Evolutionary conservation across 1,140 invertebrate genomes (phyloP).

Genomic region (Littorina saxatilis): DNA sequence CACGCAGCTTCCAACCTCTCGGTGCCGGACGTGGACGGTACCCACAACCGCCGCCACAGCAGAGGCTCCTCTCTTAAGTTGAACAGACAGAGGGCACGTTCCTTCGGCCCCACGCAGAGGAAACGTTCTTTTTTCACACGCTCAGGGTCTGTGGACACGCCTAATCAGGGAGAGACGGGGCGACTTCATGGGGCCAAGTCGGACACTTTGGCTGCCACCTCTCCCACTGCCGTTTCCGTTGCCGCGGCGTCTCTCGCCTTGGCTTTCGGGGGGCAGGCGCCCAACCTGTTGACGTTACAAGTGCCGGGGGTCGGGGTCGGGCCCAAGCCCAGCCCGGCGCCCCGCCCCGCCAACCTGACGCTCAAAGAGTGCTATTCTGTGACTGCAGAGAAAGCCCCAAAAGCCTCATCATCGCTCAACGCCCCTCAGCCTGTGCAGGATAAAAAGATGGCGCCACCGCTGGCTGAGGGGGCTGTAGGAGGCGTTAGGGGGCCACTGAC

Average conservation of each 20-base stretch:
- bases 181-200: conserved; percentile 18
- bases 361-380: conserved; percentile 57
- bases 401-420: conserved; percentile 44
- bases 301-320: background rate
- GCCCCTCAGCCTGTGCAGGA: conserved; percentile 42
- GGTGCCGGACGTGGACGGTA: conserved; percentile 38
- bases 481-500: conserved; percentile 43
- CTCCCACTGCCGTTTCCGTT: conserved; percentile 5
- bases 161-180: background rate
- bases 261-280: conserved; percentile 22
- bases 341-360: conserved; percentile 43
- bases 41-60: conserved; percentile 18
- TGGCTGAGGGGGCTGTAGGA: conserved; percentile 16
- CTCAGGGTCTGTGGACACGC: conserved; percentile 47
- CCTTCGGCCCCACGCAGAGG: conserved; percentile 40
- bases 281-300: conserved; percentile 40
- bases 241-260: conserved; percentile 25
- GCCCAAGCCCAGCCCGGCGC: conserved; percentile 50
- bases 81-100: conserved; percentile 38
- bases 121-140: conserved; percentile 34
- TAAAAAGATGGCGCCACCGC: conserved; percentile 35
- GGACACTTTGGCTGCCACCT: conserved; percentile 11
- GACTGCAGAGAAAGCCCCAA: background rate
- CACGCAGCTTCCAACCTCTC: conserved; percentile 36
- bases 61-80: conserved; percentile 47